Percentiles rank a stretch among this genome's conserved stretches.
These are phyloP conservation scores for Chitala chitala DNA, from an alignment of 2,113 vertebrate genomes.

Conservation along the genomic window DNA sequence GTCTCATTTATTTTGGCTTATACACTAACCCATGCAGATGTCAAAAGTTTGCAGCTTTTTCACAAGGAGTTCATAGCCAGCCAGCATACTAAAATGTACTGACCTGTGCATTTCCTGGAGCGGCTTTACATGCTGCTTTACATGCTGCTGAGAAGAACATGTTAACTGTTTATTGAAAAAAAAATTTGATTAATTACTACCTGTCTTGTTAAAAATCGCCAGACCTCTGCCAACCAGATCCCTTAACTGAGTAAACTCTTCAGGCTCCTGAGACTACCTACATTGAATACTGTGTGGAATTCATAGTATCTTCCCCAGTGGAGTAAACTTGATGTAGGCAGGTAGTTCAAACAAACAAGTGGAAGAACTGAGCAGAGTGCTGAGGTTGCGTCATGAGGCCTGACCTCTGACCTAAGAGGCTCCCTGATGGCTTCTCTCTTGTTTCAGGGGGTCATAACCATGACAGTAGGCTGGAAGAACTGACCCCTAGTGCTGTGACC, in stretches of 20 bases:
- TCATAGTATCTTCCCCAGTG: no score
- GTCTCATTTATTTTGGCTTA: background rate
- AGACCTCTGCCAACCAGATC: no score
- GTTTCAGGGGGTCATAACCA: slow-evolving; percentile 1
- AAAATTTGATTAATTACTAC: background rate
- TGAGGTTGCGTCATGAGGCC: background rate
- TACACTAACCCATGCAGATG: background rate
- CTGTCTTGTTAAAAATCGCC: no score
- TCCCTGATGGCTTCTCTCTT: background rate
- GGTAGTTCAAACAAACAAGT: background rate
- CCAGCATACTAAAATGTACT: no score
- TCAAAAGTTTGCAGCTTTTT: background rate
- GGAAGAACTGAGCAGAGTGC: background rate
- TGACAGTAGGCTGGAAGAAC: slow-evolving; percentile 1
- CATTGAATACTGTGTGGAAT: no score
- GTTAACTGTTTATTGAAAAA: background rate
- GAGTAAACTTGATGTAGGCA: no score
- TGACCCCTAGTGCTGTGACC: background rate
- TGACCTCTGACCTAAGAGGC: slow-evolving; percentile 10
- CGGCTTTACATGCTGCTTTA: background rate
- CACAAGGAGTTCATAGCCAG: background rate
- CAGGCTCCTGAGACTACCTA: no score
- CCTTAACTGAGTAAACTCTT: no score
- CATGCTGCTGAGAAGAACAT: background rate
- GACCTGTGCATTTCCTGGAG: background rate